Evolutionary conservation across 2,797 vertebrate species (phyloP).

Genomic region (Lepus oiostolus): DNA sequence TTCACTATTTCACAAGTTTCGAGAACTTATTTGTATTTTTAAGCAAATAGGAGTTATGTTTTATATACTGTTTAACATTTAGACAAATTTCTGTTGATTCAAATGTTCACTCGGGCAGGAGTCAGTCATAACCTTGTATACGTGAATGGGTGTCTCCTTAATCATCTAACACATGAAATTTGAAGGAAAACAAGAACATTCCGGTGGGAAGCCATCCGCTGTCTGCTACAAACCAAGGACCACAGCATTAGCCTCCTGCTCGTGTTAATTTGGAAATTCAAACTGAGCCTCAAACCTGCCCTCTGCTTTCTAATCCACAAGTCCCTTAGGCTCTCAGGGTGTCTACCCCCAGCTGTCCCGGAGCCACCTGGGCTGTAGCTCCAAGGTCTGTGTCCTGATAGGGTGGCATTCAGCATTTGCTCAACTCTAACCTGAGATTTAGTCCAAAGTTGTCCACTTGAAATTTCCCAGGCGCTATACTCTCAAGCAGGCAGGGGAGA

Average conservation of each 20-base stretch:
- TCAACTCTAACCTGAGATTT: slow-evolving; percentile 66
- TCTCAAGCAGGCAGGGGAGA: slow-evolving; percentile 82
- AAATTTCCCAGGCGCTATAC: slow-evolving; percentile 83
- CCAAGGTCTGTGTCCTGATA: slow-evolving; percentile 69
- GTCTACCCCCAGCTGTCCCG: slow-evolving; percentile 70
- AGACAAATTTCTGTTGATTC: neutral
- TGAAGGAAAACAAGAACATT: slow-evolving; percentile 31
- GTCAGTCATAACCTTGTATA: neutral
- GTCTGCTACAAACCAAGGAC: neutral
- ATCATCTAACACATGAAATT: neutral
- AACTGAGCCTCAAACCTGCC: neutral
- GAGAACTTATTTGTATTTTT: neutral
- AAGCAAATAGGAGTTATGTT: neutral
- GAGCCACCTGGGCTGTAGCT: slow-evolving; percentile 59
- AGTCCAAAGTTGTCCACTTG: slow-evolving; percentile 85
- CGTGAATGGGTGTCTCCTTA: slow-evolving; percentile 14
- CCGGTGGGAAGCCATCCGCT: neutral
- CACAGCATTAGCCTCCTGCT: neutral
- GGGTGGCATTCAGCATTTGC: slow-evolving; percentile 65
- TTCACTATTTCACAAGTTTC: slow-evolving; percentile 23
- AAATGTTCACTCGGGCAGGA: slow-evolving; percentile 33
- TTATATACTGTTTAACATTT: neutral
- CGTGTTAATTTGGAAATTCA: neutral
- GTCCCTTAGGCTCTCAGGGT: slow-evolving; percentile 41
- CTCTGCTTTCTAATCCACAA: slow-evolving; percentile 17